phyloP scores from a whole-genome alignment of 92 coral and sea anemone genomes.

The Bergia puertoricense region DNA sequence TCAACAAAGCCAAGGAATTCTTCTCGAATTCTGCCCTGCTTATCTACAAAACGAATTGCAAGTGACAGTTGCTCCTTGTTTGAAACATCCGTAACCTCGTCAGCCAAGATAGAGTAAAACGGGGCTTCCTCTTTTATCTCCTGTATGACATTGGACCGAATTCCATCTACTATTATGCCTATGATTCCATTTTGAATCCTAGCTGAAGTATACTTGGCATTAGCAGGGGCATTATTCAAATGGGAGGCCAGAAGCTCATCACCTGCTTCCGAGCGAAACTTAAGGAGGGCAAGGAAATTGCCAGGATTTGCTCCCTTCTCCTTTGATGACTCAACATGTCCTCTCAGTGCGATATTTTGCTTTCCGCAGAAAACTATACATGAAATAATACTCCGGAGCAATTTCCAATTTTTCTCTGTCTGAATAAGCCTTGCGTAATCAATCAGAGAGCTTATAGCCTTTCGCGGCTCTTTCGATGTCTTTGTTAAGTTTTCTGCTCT shows the following conservation, averaged over 20 bases:
- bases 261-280: constrained; percentile 53
- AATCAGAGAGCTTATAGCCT: constrained; percentile 2
- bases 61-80: neutral
- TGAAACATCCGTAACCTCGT: neutral
- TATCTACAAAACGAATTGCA: neutral
- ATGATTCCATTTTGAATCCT: constrained; percentile 43
- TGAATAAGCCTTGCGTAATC: too few relatives aligned
- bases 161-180: constrained; percentile 41
- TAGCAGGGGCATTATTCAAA: neutral
- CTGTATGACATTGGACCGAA: constrained; percentile 26
- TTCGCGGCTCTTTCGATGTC: constrained; percentile 17
- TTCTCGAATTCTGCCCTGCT: neutral
- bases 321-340: too few relatives aligned
- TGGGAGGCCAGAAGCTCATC: constrained; percentile 27
- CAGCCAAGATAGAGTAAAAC: constrained; percentile 2
- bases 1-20: too few relatives aligned
- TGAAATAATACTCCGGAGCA: too few relatives aligned
- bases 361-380: too few relatives aligned
- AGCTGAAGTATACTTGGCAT: constrained; percentile 39
- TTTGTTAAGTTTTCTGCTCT: constrained; percentile 18
- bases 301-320: too few relatives aligned
- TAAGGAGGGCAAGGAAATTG: neutral
- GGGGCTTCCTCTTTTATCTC: constrained; percentile 40
- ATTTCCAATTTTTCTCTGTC: too few relatives aligned
- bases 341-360: too few relatives aligned